phyloP scores from a whole-genome alignment of 2,888 invertebrate genomes.

The Acrobeloides nanus region DNA sequence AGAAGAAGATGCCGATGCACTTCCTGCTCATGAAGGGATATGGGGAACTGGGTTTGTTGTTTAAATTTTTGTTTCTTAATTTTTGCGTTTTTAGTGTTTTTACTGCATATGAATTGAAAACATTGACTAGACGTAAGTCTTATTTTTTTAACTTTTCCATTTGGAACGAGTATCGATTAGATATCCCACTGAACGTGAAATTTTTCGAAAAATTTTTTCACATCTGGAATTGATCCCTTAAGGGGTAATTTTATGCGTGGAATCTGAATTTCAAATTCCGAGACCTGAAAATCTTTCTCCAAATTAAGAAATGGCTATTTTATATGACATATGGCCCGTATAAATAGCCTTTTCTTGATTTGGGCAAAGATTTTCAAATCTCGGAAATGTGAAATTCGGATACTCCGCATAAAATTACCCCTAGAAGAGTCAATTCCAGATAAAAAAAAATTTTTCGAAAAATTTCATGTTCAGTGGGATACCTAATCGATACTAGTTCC shows the following conservation, averaged over 20 bases:
- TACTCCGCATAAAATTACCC: too few species aligned
- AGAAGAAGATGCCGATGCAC: slow-evolving; percentile 14
- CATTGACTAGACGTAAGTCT: slow-evolving; percentile 82
- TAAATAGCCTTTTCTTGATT: too few species aligned
- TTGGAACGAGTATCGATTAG: background rate
- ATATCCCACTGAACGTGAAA: background rate
- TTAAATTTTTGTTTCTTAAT: background rate
- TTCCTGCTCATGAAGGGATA: slow-evolving; percentile 71
- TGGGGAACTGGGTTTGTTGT: slow-evolving; percentile 99
- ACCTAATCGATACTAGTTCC: too few species aligned
- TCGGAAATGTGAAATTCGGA: too few species aligned
- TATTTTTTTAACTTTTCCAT: slow-evolving; percentile 2
- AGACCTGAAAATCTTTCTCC: too few species aligned
- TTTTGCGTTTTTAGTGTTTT: too few species aligned
- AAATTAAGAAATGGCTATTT: too few species aligned
- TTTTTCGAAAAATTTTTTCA: background rate
- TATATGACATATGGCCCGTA: too few species aligned
- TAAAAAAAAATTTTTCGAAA: too few species aligned
- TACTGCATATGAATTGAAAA: slow-evolving; percentile 97
- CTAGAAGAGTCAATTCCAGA: too few species aligned
- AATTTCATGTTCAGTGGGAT: too few species aligned
- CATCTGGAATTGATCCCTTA: background rate
- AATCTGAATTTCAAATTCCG: slow-evolving; percentile 3
- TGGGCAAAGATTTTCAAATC: too few species aligned
- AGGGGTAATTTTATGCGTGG: slow-evolving; percentile 1